Conservation (phyloP, 2,797 vertebrate species). For the Myotis vivesi region DNA sequence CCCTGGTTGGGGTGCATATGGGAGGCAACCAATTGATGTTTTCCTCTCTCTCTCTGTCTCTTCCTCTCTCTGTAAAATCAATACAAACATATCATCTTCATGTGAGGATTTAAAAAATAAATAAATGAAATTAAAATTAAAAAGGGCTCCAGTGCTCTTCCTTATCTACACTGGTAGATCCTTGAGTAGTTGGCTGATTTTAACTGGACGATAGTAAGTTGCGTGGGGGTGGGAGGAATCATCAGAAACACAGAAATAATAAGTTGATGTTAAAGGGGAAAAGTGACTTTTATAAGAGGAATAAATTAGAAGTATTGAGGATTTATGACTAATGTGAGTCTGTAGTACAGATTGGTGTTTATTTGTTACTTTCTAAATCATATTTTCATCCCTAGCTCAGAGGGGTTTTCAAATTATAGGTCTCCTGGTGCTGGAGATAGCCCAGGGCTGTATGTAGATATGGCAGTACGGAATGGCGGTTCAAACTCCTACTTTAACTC, state of each 20-base stretch:
- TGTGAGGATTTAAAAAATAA: too few relatives aligned
- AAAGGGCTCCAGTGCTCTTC: neutral
- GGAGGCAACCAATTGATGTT: too few relatives aligned
- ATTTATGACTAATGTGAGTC: neutral
- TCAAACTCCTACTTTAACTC: neutral
- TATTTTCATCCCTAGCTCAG: neutral
- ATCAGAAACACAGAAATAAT: neutral
- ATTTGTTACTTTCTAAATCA: neutral
- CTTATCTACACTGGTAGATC: neutral
- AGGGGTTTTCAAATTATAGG: neutral
- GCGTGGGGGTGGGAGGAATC: too few relatives aligned
- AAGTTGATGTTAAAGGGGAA: neutral
- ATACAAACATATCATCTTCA: too few relatives aligned
- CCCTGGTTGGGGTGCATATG: too few relatives aligned
- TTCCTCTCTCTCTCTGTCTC: too few relatives aligned
- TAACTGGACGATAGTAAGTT: neutral
- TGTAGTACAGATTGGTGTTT: neutral
- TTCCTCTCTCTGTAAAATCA: too few relatives aligned
- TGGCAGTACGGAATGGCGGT: accelerated
- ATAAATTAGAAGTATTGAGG: neutral
- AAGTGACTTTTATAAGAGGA: neutral
- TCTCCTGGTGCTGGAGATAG: neutral
- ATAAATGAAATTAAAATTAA: too few relatives aligned
- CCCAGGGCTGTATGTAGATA: neutral
- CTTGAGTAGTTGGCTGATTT: neutral